A percentile compares a stretch with the other conserved stretches of the same genome.
Evolutionary conservation across 2,888 invertebrate genomes (phyloP).

Genomic region (Acronicta aceris): DNA sequence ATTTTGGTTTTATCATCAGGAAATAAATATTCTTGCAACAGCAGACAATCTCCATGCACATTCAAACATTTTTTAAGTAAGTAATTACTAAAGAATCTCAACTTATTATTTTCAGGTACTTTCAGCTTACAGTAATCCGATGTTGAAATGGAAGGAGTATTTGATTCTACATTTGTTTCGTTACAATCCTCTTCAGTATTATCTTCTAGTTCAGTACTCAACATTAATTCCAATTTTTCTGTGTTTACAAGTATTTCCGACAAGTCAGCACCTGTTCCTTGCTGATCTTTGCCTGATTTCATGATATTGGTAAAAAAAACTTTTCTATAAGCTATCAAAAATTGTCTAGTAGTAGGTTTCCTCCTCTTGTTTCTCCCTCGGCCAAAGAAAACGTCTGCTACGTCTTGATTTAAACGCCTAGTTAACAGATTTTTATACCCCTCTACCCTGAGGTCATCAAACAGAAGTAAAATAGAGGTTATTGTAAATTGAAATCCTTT

Average conservation of each 20-base stretch:
- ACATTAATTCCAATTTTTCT: conserved; percentile 30
- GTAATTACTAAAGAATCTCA: conserved; percentile 26
- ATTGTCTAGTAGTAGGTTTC: conserved; percentile 35
- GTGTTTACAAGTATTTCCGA: conserved; percentile 41
- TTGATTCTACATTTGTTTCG: conserved; percentile 20
- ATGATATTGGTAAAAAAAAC: conserved; percentile 42
- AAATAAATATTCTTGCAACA: conserved; percentile 19
- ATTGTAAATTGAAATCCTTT: conserved; percentile 43
- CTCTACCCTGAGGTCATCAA: conserved; percentile 41
- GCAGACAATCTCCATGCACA: conserved; percentile 23
- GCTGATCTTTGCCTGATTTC: conserved; percentile 37
- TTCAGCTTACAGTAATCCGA: conserved; percentile 37
- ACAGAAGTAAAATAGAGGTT: conserved; percentile 42
- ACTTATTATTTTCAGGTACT: conserved; percentile 26
- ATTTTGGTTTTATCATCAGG: conserved; percentile 6
- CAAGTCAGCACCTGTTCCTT: conserved; percentile 28
- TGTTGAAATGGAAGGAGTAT: conserved; percentile 27
- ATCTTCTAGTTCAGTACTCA: conserved; percentile 29
- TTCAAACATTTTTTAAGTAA: conserved; percentile 27
- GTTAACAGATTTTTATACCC: conserved; percentile 40
- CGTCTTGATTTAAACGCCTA: conserved; percentile 38
- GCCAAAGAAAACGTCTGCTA: conserved; percentile 33
- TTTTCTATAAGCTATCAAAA: conserved; percentile 39
- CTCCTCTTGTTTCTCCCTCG: conserved; percentile 31
- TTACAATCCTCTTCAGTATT: conserved; percentile 23